Evolutionary conservation across 1,140 invertebrate species (phyloP), one percentile per base, ranked within the genome.

Genomic region (Zaprionus gabonicus): DNA sequence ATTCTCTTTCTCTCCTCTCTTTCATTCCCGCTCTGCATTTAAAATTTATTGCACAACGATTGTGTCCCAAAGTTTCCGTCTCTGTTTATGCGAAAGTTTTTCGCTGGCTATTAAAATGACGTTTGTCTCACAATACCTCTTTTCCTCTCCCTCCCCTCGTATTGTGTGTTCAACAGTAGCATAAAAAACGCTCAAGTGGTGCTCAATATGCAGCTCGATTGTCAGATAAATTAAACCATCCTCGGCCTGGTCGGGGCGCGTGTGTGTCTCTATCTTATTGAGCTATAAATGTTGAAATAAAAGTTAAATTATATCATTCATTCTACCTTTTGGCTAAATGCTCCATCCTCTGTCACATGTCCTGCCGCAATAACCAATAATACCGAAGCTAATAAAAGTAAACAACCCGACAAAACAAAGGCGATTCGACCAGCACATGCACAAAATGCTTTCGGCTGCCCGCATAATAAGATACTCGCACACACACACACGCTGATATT

Each of bases 371-470:
- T 86, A 88, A 88, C 81, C 78, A 90, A 90, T 90, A 88, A 88
- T 88, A 73, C 81, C 72, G 71, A 88, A 85, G 81, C 81, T 83
- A 88, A 88, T 88, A 90, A 88, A 90, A 85, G 85, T 81, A 90
- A 88, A 88, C 81, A 88, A 67, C 81, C 78, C 67, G 38, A 62
- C 70, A 66, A 75, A 73, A 71, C 81, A 72, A 76, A 72, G 53
- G 63, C 55, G 23, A 49, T 17, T 46, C 58, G 41, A 75, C 72
- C 75, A 46, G n/a, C 41, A 71, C 69, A 76, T 71, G 27, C 73
- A 76, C 60, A 74, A 71, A 68, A 71, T 69, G 76, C 82, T 77
- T 64, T 68, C 13, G 68, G 71, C 62, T 46, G 59, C 84, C 80
- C 78, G 74, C 71, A 82, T 82, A 83, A 76, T 51, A 51, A 51